Base-by-base conservation (phyloP, 2,113 vertebrate species). In the Sminthopsis crassicaudata region DNA sequence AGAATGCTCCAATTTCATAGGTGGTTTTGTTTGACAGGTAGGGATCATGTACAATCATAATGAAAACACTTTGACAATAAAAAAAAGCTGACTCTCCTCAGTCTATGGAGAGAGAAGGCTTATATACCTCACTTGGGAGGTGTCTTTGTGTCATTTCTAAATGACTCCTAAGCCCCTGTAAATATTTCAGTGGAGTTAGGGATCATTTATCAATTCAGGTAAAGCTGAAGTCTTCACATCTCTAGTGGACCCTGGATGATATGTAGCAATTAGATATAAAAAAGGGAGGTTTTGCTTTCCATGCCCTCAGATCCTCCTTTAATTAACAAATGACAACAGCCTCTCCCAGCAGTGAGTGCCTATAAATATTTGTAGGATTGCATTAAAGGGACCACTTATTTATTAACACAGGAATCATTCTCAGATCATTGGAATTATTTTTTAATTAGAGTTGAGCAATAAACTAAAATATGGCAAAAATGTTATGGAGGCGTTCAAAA, bases 171-270 rank as follows among this genome's bases (percentile, higher is more conserved):
- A 95, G 93, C 22, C 6, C 92, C 53, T 23, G 89, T 2, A 92
- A 92, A 90, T 93, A 90, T 89, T 90, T 95, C 23, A 93, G 46
- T 84, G 42, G 91, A 42, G 27, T 30, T 93, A 48, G 36, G 9
- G 93, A 84, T n/a, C 36, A 46, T 50, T 19, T 90, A 10, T 84
- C 26, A 51, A 5, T 93, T 16, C 51, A 30, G 0, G 3, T 46
- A 55, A 42, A 84, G n/a, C 16, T 22, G 0, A 36, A 95, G 91
- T 53, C 46, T n/a, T 94, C 30, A 90, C 3, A 53, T 53, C 8
- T 92, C 8, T 53, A 42, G 46, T 88, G 9, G 24, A 60, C 23
- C 5, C 4, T 10, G 4, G 30, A 51, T n/a, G 67, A 11, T 57
- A 30, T n/a, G 22, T 6, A 90, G 89, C 27, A 7, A 67, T n/a